Evolutionary conservation across 2,113 vertebrate species (phyloP), one percentile per base, ranked within the genome.

Genomic region (Dasyurus viverrinus): DNA sequence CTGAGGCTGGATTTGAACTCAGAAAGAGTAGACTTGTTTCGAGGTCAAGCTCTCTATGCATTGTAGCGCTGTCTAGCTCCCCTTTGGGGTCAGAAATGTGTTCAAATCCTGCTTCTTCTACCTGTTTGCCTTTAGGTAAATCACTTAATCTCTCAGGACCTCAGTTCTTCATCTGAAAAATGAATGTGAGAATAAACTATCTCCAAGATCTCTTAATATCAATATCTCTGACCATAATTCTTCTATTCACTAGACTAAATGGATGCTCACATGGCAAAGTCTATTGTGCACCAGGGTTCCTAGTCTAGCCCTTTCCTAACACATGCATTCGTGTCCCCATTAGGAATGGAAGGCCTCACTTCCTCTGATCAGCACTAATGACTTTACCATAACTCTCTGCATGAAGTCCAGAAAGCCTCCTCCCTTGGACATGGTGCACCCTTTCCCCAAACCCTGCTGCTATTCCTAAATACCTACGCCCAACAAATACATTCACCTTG

Each of bases 91-190:
- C 60, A 50, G 46, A 47, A 23, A 90, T 24, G 30, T 30, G 47
- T 90, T 93, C 53, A 92, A 57, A 60, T 90, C 16, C 92, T 93
- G 36, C 30, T 90, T 90, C 36, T 30, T 52, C 24, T 27, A 89
- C 53, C 94, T 92, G n/a, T 76, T 52, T 84, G 25, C 93, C 68
- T 89, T 94, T 95, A 94, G 42, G 22, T 48, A 94, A 95, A 96
- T 42, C 94, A 89, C 68, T 93, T 12, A 42, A 26, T 60, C 12
- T 90, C 30, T 94, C 92, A 92, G 55, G 94, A 76, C 94, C 76
- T 53, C 27, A 57, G 92, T 95, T 97, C 57, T 57, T 97, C 25
- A 89, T 68, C 19, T 53, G 16, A 90, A 46, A 97, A 96, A 94
- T 24, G 90, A 97, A 53, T 36, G 36, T 76, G 4, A 19, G 60